Percentiles rank a stretch among this genome's conserved stretches.
These are phyloP conservation scores for Axea sp. DNA, from an alignment of 2,888 invertebrate genomes.

Conservation along the genomic window DNA sequence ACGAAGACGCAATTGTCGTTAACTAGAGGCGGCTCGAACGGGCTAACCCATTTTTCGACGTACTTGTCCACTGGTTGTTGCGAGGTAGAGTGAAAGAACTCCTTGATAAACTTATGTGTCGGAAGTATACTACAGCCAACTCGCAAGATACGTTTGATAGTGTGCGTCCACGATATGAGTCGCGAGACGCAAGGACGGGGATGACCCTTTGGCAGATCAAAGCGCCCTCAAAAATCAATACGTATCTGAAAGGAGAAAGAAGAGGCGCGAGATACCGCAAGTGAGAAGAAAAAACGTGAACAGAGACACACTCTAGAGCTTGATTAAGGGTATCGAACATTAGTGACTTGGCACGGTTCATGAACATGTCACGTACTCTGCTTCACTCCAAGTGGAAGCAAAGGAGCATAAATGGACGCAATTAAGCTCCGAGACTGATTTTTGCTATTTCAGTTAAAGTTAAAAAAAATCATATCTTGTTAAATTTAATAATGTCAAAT, in stretches of 20 bases:
- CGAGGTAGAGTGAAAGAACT: conserved; percentile 65
- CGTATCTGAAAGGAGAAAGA: conserved; percentile 69
- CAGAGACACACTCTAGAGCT: conserved; percentile 68
- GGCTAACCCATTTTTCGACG: conserved; percentile 78
- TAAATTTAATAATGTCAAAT: no score
- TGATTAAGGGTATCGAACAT: conserved; percentile 77
- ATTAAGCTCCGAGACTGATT: conserved; percentile 69
- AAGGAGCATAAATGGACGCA: conserved; percentile 79
- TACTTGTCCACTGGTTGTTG: conserved; percentile 71
- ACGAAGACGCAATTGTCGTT: conserved; percentile 60
- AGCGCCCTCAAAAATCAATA: conserved; percentile 78
- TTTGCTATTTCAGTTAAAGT: conserved; percentile 1
- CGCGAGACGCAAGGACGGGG: conserved; percentile 57
- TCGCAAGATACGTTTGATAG: conserved; percentile 59
- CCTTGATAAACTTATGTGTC: conserved; percentile 73
- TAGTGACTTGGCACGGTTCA: conserved; percentile 71
- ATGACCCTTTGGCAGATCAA: conserved; percentile 77
- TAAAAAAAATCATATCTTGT: no score
- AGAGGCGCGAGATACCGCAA: conserved; percentile 47
- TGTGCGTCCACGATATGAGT: conserved; percentile 59
- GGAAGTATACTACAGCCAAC: conserved; percentile 67
- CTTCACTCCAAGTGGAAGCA: conserved; percentile 71
- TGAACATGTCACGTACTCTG: conserved; percentile 78
- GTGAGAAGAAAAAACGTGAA: conserved; percentile 58
- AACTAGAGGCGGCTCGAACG: conserved; percentile 69